These are phyloP conservation scores for Chaenodraco wilsoni DNA, from an alignment of 2,797 vertebrate genomes.

Conservation along the genomic window DNA sequence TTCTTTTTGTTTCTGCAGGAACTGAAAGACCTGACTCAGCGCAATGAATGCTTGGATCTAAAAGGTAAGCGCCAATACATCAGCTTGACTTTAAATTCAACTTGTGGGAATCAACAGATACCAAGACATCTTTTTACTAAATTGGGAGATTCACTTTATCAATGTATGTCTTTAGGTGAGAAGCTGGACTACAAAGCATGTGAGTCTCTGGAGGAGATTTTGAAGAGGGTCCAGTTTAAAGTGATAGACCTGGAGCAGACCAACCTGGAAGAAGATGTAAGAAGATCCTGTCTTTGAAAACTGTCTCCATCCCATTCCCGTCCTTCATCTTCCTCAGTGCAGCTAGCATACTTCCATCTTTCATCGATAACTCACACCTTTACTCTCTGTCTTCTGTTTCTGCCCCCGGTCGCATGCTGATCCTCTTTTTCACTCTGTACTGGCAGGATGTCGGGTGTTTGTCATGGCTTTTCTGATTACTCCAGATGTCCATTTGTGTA, in stretches of 20 bases:
- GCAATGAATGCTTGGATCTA: constrained; percentile 93
- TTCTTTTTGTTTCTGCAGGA: constrained; percentile 82
- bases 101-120: neutral
- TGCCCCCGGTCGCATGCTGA: constrained; percentile 11
- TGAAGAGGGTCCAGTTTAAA: constrained; percentile 95
- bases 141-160: neutral
- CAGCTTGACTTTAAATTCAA: neutral
- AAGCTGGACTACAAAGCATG: constrained; percentile 93
- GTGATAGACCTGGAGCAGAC: constrained; percentile 94
- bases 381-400: constrained; percentile 3
- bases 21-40: constrained; percentile 89
- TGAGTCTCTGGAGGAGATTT: constrained; percentile 93
- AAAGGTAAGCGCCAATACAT: constrained; percentile 85
- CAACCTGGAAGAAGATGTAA: constrained; percentile 95
- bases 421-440: constrained; percentile 19
- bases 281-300: constrained; percentile 49
- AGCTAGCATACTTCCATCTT: neutral
- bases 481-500: constrained; percentile 70
- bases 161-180: constrained; percentile 83
- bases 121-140: neutral
- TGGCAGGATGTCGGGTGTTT: constrained; percentile 61
- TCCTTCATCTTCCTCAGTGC: constrained; percentile 2
- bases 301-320: neutral
- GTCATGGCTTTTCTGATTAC: constrained; percentile 60
- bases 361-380: neutral